Conservation (phyloP, 1,140 invertebrate genomes). For the Dolichoris vasculosae region DNA sequence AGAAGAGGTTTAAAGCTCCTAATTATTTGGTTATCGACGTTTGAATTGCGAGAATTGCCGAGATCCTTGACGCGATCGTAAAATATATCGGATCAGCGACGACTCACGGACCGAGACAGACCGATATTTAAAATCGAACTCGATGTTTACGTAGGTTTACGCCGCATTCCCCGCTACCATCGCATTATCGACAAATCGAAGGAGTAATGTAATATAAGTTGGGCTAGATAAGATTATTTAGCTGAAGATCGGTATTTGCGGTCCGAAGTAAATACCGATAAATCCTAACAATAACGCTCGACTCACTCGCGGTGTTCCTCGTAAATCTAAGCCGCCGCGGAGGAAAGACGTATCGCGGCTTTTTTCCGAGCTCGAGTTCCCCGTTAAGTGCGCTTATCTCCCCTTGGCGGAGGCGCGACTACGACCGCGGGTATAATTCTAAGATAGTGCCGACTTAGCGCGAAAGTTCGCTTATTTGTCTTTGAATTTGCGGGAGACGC, state of each 20-base stretch:
- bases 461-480: conserved; percentile 60
- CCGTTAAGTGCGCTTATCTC: not conserved
- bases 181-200: not conserved
- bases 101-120: too few species aligned
- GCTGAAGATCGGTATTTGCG: not conserved
- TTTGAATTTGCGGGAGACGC: conserved; percentile 46
- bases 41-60: too few species aligned
- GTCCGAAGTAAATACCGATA: not conserved
- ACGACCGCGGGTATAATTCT: conserved; percentile 62
- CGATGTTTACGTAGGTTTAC: too few species aligned
- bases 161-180: not conserved
- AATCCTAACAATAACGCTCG: not conserved
- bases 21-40: too few species aligned
- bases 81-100: too few species aligned
- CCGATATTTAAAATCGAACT: too few species aligned
- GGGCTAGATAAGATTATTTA: not conserved
- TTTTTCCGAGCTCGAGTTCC: not conserved
- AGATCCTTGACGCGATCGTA: too few species aligned
- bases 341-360: not conserved
- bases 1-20: too few species aligned
- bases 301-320: not conserved
- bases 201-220: not conserved
- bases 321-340: not conserved
- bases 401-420: not conserved
- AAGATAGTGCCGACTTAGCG: conserved; percentile 62